Evolutionary conservation across 2,888 invertebrate species (phyloP).

Genomic region (Tenthredo livida): DNA sequence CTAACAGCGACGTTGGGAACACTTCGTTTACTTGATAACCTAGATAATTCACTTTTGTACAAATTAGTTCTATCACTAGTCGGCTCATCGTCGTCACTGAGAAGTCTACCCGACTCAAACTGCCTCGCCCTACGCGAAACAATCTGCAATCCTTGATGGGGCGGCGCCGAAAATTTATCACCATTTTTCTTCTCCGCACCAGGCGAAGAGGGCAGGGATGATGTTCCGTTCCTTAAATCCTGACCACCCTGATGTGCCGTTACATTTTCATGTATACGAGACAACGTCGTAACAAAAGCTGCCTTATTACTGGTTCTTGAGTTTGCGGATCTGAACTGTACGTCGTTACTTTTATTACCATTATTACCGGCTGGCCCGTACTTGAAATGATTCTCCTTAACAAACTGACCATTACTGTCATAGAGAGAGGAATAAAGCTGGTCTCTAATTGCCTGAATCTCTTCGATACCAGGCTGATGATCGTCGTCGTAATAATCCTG

Average conservation of each 20-base stretch:
- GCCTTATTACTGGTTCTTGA: conserved; percentile 62
- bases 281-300: conserved; percentile 82
- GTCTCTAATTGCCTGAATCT: conserved; percentile 55
- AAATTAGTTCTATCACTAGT: conserved; percentile 84
- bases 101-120: conserved; percentile 84
- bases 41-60: conserved; percentile 84
- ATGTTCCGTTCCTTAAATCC: conserved; percentile 79
- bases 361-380: conserved; percentile 59
- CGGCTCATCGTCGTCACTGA: conserved; percentile 79
- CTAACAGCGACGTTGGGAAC: conserved; percentile 88
- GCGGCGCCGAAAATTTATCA: conserved; percentile 74
- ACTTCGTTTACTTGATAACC: conserved; percentile 84
- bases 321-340: conserved; percentile 54
- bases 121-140: conserved; percentile 88
- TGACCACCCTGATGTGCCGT: conserved; percentile 76
- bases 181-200: conserved; percentile 73
- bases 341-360: conserved; percentile 49
- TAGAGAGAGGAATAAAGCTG: conserved; percentile 64
- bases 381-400: conserved; percentile 64
- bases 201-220: conserved; percentile 74
- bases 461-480: background rate
- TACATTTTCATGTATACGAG: conserved; percentile 84
- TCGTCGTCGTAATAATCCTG: conserved; percentile 16
- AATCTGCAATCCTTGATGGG: conserved; percentile 81
- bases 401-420: conserved; percentile 62